Evolutionary conservation across 2,113 vertebrate species (phyloP), one percentile per base, ranked within the genome.

Genomic region (Andinoacara biseriatus): DNA sequence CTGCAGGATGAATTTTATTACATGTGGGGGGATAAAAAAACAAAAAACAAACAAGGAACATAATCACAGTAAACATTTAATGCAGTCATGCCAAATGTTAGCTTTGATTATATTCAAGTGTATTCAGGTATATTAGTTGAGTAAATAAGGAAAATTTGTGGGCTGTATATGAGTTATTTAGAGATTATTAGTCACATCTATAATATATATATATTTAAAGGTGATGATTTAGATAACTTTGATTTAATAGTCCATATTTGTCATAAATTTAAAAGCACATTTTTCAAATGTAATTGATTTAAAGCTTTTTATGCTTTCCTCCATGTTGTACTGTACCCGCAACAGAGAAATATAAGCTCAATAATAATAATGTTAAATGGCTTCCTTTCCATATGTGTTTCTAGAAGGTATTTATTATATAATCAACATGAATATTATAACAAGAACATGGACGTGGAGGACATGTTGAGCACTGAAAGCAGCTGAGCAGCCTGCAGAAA

Each of bases 401-500:
- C 29, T 20, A 49, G 10, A 31, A 72, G 65, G 5, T 31, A 52
- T 52, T 52, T 31, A 26, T 49, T 49, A 4, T 76, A 52, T 35
- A 59, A 87, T 81, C 24, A 58, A 60, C 29, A 56, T 65, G 67
- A 76, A 18, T 33, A 29, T 56, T 79, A 33, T 82, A 69, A 84
- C 31, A 60, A 78, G 81, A 49, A 20, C 43, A 69, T 69, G 0
- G 40, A n/a, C 2, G 6, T 52, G 26, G 46, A 72, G 35, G 20
- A 72, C 56, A 38, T 24, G 67, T 15, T 31, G 43, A 65, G 31
- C 46, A 38, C 2, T 20, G 49, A 76, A 56, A 56, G 7, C 17
- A 82, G 59, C 74, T 43, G 11, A 78, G 29, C 7, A 7, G 57
- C 63, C 35, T 72, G 74, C 26, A 31, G 22, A 18, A 40, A 29